Evolutionary conservation across 2,113 vertebrate genomes (phyloP), one percentile per base, ranked within the genome.

Genomic region (Lampris incognitus): DNA sequence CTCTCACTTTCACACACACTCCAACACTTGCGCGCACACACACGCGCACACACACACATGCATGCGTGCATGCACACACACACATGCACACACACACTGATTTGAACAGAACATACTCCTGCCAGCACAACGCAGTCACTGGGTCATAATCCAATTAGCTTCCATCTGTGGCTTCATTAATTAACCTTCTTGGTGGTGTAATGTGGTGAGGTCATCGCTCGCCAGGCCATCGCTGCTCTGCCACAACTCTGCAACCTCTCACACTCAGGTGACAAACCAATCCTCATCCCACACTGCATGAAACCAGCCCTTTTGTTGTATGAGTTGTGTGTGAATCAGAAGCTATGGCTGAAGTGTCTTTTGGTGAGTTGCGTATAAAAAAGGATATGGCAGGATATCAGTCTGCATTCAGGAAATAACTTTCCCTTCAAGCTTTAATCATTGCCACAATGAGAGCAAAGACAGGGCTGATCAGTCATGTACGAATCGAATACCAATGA

Each of bases 101-200:
- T 24, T 24, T 24, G 24, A 24, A 24, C 24, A 24, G 24, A 24
- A 24, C 6, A 6, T 10, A 1, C 60, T 41, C 67, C 51, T 83
- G 78, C 86, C 85, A 85, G 76, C 74, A 56, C 11, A 4, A 40
- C 64, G 6, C 68, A 78, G 78, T 79, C 69, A 89, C 74, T 74
- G 85, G 86, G 74, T 89, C 80, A 80, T 83, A 85, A 89, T 78
- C 79, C 83, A 88, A 92, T 92, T 91, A 86, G 67, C 78, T 82
- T 55, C 84, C 88, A 85, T 90, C 88, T 86, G 90, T 79, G 79
- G 83, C 66, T 85, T 79, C 59, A 80, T 91, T 88, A 85, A 91
- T 92, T 91, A 88, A 88, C 89, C 87, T 91, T 87, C 70, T 72
- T 76, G 81, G 71, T 82, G 79, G 71, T 78, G 60, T 67, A 75